Conservation (phyloP, 2,113 vertebrate species). For the Orientallactaga bullata region DNA sequence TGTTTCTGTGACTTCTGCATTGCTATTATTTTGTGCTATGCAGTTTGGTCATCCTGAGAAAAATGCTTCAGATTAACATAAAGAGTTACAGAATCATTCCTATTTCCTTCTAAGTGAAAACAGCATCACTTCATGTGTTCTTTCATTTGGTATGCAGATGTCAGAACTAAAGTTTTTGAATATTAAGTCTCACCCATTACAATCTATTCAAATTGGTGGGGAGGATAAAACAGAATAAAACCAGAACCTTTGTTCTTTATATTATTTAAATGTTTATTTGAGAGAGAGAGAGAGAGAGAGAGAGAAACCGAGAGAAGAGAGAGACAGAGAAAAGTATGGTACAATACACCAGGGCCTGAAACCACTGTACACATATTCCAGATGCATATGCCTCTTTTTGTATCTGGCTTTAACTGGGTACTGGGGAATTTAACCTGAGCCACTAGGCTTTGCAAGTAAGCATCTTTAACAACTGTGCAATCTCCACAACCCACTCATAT, state of each 20-base stretch:
- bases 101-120: conserved; percentile 16
- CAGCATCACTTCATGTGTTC: neutral
- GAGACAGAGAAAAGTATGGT: no score
- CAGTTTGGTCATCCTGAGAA: neutral
- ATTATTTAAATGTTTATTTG: no score
- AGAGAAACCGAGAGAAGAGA: no score
- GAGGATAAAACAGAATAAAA: neutral
- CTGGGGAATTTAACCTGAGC: no score
- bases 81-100: conserved; percentile 1
- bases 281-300: no score
- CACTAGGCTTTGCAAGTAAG: no score
- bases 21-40: neutral
- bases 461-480: no score
- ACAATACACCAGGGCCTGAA: no score
- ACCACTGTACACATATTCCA: no score
- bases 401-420: no score
- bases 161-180: conserved; percentile 23
- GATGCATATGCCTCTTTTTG: no score
- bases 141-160: neutral
- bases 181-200: neutral
- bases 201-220: neutral
- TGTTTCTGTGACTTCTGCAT: neutral
- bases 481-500: neutral
- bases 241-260: neutral
- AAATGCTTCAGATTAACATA: conserved; percentile 38